phyloP scores from a whole-genome alignment of 1,140 invertebrate genomes.

The Apis laboriosa region DNA sequence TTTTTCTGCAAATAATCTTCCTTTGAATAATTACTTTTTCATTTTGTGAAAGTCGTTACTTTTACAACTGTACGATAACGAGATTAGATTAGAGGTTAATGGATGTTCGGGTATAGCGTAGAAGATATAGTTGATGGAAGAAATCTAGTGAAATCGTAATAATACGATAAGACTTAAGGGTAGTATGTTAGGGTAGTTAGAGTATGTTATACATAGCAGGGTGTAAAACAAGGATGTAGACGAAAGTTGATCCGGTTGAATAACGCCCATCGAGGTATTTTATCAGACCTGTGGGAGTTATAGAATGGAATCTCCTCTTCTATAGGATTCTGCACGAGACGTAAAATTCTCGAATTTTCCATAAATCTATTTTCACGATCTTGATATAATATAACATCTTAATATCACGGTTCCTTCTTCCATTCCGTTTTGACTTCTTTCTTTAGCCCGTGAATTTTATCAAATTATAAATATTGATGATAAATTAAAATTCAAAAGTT shows the following conservation, averaged over 20 bases:
- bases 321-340: neutral
- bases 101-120: too few relatives aligned
- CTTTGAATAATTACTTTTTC: too few relatives aligned
- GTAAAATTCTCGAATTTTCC: neutral
- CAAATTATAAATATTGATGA: too few relatives aligned
- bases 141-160: neutral
- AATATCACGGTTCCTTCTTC: too few relatives aligned
- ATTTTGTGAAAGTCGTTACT: too few relatives aligned
- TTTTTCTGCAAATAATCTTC: too few relatives aligned
- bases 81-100: too few relatives aligned
- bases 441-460: too few relatives aligned
- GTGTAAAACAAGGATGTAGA: neutral
- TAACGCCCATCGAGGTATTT: neutral
- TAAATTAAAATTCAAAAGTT: neutral
- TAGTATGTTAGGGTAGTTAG: neutral
- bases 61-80: too few relatives aligned
- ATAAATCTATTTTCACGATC: neutral
- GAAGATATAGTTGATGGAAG: too few relatives aligned
- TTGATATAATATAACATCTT: too few relatives aligned
- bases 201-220: neutral
- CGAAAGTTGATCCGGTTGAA: neutral
- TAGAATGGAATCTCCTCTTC: neutral
- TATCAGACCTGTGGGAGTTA: neutral
- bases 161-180: neutral
- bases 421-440: too few relatives aligned